phyloP scores from a whole-genome alignment of 2,113 vertebrate genomes.

The Odocoileus virginianus region DNA sequence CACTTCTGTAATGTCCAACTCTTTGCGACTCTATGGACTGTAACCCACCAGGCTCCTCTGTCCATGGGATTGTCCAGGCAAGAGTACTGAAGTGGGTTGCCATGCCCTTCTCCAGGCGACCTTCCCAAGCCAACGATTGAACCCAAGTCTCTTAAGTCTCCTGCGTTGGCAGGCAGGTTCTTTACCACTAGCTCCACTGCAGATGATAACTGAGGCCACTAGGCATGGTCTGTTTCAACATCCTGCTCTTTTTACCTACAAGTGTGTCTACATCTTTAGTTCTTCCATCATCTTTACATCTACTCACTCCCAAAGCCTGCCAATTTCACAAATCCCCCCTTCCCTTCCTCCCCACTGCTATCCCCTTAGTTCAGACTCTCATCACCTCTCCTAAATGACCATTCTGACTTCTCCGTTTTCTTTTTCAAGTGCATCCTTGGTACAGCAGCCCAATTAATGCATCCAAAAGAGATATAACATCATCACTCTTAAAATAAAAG shows the following conservation, averaged over 20 bases:
- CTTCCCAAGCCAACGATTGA: neutral
- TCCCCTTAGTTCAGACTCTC: neutral
- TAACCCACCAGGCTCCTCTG: neutral
- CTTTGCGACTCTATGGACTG: neutral
- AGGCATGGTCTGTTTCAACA: neutral
- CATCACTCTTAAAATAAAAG: neutral
- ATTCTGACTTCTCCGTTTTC: neutral
- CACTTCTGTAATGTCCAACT: neutral
- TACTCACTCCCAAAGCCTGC: neutral
- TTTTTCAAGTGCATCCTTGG: neutral
- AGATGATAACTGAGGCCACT: neutral
- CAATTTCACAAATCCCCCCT: neutral
- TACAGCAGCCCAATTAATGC: neutral
- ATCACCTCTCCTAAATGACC: neutral
- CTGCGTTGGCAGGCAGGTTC: rapidly evolving
- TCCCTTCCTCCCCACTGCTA: neutral
- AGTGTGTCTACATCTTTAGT: neutral
- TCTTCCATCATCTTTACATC: neutral
- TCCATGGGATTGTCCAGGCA: neutral
- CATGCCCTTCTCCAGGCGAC: neutral
- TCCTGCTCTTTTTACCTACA: neutral
- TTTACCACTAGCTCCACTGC: neutral
- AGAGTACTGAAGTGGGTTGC: neutral
- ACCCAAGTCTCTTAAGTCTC: neutral
- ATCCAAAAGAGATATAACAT: neutral